Evolutionary conservation across 2,113 vertebrate species (phyloP).

Genomic region (Cheirogaleus medius): DNA sequence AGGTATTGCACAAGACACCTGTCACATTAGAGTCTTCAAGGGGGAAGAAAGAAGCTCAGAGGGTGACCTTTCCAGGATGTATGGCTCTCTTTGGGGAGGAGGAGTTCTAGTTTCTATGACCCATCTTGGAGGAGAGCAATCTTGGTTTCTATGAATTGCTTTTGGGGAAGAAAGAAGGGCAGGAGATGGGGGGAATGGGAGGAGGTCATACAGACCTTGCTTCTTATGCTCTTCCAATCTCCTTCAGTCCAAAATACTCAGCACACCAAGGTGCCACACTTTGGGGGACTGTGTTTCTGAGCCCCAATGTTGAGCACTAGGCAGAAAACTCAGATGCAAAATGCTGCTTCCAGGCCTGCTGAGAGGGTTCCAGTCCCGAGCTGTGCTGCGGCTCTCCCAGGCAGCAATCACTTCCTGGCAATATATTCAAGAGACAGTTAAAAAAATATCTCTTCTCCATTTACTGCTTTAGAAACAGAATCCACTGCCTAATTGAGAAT

Average conservation of each 20-base stretch:
- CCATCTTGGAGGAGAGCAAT: not conserved
- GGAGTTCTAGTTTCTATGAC: not conserved
- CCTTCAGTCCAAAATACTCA: not conserved
- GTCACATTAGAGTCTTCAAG: not conserved
- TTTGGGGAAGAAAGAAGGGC: not conserved
- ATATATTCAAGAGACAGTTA: conserved; percentile 73
- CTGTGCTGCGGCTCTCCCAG: not conserved
- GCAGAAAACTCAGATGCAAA: not conserved
- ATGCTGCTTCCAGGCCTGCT: not conserved
- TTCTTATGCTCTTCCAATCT: not conserved
- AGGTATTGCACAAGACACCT: not conserved
- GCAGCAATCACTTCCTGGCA: conserved; percentile 34
- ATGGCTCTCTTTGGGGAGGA: not conserved
- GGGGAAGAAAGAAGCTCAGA: not conserved
- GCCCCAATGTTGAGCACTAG: not conserved
- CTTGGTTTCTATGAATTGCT: not conserved
- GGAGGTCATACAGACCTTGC: not conserved
- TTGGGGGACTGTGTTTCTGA: not conserved
- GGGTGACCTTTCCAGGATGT: not conserved
- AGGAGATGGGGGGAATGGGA: not conserved
- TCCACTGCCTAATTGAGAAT: conserved; percentile 73
- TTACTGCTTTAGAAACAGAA: conserved; percentile 79
- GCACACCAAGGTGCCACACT: not conserved
- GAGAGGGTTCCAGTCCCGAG: not conserved
- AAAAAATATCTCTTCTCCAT: conserved; percentile 64